Base-by-base conservation (phyloP, 1,140 invertebrate species). In the Meloidogyne exigua region DNA sequence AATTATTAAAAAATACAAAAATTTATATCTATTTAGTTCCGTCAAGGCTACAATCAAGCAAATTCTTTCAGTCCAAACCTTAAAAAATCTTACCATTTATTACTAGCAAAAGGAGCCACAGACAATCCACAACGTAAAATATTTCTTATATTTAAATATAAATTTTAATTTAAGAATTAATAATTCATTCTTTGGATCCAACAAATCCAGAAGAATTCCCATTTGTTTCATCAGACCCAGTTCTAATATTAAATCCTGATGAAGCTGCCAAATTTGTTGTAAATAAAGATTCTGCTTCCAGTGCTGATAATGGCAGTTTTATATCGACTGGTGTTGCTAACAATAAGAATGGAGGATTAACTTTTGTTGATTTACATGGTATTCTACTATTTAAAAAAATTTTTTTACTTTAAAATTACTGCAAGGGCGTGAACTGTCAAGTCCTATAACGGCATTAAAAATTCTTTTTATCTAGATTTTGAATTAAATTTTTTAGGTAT, bases 401-500 rank as follows among this genome's bases (percentile, higher is more conserved):
- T n/a, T n/a, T n/a, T n/a, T n/a, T n/a, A n/a, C n/a, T n/a, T n/a
- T n/a, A n/a, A n/a, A n/a, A n/a, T n/a, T n/a, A n/a, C 7, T 23
- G 12, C 23, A 66, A 66, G 28, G 28, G 21, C 23, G 9, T 63
- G 18, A 1, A 1, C 1, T n/a, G n/a, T n/a, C n/a, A n/a, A n/a
- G n/a, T n/a, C 18, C 18, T 63, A 12, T 66, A 13, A 66, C 64
- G 21, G 2, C 5, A 66, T 25, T 25, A 66, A 23, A 10, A 2
- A 2, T 2, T 32, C 2, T 32, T 32, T 39, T 10, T 13, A 7
- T 0, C 12, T n/a, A 64, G 26, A 36, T 18, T 49, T 44, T n/a
- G 4, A 66, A 66, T 23, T 25, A 1, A 26, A 26, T 68, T n/a
- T 42, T 68, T 26, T 23, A 80, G 79, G 79, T 73, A 67, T 80